These are phyloP conservation scores for Epizoanthus stellaris DNA, from an alignment of 92 coral and sea anemone species.

Conservation along the genomic window DNA sequence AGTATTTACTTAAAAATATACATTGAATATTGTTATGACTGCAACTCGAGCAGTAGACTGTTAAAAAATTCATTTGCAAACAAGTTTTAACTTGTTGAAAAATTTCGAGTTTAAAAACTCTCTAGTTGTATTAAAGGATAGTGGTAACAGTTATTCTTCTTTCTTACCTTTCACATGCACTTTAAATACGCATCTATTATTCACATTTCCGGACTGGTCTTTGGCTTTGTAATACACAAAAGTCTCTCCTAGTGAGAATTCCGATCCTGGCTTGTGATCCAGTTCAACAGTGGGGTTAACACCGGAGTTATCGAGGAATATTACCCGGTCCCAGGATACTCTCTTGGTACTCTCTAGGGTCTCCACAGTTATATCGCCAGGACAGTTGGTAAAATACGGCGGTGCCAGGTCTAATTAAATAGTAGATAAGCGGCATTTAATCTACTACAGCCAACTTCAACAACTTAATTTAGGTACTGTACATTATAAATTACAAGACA, in stretches of 20 bases:
- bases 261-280: slow-evolving; percentile 48
- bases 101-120: too few species aligned
- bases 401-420: slow-evolving; percentile 76
- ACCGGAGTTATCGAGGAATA: slow-evolving; percentile 87
- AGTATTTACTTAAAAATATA: too few species aligned
- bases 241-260: slow-evolving; percentile 66
- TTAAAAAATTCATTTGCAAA: too few species aligned
- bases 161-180: slow-evolving; percentile 80
- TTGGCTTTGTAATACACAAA: slow-evolving; percentile 69
- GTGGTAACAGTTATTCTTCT: too few species aligned
- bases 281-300: slow-evolving; percentile 53
- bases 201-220: slow-evolving; percentile 74
- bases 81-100: too few species aligned
- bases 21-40: too few species aligned
- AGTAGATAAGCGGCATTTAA: neutral
- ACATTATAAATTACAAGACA: too few species aligned
- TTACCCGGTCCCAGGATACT: slow-evolving; percentile 75
- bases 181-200: slow-evolving; percentile 76
- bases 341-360: slow-evolving; percentile 28
- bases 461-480: too few species aligned
- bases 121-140: too few species aligned
- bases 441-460: neutral
- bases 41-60: too few species aligned
- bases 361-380: slow-evolving; percentile 69
- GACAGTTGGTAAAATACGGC: slow-evolving; percentile 84